phyloP scores from a whole-genome alignment of 2,797 vertebrate genomes.

The Sternarchorhynchus goeldii region DNA sequence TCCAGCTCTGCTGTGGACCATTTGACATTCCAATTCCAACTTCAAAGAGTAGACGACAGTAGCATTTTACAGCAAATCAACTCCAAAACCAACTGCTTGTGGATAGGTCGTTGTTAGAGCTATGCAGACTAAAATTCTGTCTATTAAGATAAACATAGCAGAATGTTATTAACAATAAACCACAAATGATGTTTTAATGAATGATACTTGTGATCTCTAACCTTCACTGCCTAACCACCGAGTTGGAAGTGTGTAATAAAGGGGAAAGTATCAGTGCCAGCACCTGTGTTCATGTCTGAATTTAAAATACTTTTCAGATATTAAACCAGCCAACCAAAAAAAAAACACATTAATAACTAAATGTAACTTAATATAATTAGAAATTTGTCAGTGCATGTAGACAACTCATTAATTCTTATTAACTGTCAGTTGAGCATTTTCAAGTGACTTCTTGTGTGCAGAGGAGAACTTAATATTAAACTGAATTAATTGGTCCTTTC shows the following conservation, averaged over 20 bases:
- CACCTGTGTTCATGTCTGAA: slow-evolving; percentile 51
- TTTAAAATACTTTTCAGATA: slow-evolving; percentile 26
- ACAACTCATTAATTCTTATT: not conserved
- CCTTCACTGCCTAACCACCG: not conserved
- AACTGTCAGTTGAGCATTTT: not conserved
- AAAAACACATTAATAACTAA: too few relatives aligned
- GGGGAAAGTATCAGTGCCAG: slow-evolving; percentile 10
- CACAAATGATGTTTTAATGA: slow-evolving; percentile 3
- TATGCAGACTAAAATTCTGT: not conserved
- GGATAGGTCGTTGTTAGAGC: not conserved
- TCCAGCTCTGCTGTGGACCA: slow-evolving; percentile 42
- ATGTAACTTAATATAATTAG: too few relatives aligned
- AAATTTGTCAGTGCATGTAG: not conserved
- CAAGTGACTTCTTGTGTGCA: not conserved
- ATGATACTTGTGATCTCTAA: not conserved
- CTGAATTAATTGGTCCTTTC: not conserved
- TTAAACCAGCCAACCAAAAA: too few relatives aligned
- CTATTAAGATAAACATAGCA: not conserved
- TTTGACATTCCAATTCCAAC: slow-evolving; percentile 56
- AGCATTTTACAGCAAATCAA: slow-evolving; percentile 4
- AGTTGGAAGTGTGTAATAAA: slow-evolving; percentile 4
- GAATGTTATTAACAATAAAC: slow-evolving; percentile 9
- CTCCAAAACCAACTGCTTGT: slow-evolving; percentile 1
- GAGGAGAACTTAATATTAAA: not conserved
- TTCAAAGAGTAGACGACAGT: slow-evolving; percentile 62